Conservation (phyloP, 2,888 invertebrate species). For the Watsonalla binaria region DNA sequence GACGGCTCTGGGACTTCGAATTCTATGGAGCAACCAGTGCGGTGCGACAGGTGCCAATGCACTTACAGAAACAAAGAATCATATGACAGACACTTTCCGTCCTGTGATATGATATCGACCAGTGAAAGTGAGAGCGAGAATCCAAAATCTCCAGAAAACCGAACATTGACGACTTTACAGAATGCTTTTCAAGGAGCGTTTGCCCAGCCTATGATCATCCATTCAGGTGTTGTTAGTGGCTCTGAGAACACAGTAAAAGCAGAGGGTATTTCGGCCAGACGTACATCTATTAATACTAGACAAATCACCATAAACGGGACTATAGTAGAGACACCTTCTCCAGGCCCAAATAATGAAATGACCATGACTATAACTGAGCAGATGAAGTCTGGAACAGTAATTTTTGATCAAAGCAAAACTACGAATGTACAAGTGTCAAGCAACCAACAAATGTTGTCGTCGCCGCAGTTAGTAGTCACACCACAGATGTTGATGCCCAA, state of each 20-base stretch:
- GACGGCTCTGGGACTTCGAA: slow-evolving; percentile 57
- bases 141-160: slow-evolving; percentile 75
- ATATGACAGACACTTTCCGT: slow-evolving; percentile 86
- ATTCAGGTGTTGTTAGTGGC: slow-evolving; percentile 68
- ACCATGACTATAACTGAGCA: slow-evolving; percentile 74
- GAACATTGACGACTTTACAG: slow-evolving; percentile 70
- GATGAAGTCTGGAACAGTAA: slow-evolving; percentile 71
- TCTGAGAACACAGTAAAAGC: slow-evolving; percentile 68
- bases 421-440: slow-evolving; percentile 69
- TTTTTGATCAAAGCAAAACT: slow-evolving; percentile 70
- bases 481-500: slow-evolving; percentile 73
- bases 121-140: slow-evolving; percentile 91
- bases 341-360: slow-evolving; percentile 71
- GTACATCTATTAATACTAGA: slow-evolving; percentile 73
- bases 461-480: slow-evolving; percentile 73
- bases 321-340: slow-evolving; percentile 75
- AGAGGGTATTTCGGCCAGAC: slow-evolving; percentile 68
- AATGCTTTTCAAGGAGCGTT: slow-evolving; percentile 74
- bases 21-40: slow-evolving; percentile 85
- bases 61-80: slow-evolving; percentile 90
- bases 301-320: slow-evolving; percentile 76
- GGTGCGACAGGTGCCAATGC: slow-evolving; percentile 92
- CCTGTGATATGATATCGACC: slow-evolving; percentile 87
- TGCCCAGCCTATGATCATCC: slow-evolving; percentile 73
- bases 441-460: slow-evolving; percentile 66